Conservation (phyloP, 1,140 invertebrate species). For the Ooceraea biroi region DNA sequence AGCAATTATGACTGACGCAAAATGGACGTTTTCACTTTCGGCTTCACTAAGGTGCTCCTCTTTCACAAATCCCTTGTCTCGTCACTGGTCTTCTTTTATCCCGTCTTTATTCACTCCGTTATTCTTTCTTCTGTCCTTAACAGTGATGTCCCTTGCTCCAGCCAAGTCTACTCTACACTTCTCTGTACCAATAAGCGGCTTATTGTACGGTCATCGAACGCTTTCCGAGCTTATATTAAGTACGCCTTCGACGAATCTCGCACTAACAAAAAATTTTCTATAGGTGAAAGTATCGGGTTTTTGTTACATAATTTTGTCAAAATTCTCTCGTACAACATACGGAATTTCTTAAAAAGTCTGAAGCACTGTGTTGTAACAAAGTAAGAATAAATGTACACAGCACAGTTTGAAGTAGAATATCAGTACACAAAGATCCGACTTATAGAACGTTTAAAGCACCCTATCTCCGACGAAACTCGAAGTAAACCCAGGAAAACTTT, state of each 20-base stretch:
- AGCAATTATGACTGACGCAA: neutral
- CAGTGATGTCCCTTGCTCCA: neutral
- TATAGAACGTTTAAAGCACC: constrained; percentile 26
- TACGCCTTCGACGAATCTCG: neutral
- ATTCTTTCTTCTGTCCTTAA: neutral
- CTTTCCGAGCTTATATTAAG: neutral
- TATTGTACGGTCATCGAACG: neutral
- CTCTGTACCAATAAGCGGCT: neutral
- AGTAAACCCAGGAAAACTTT: constrained; percentile 41
- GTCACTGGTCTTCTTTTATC: neutral
- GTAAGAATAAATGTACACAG: constrained; percentile 15
- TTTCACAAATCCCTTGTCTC: neutral
- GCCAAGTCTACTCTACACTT: neutral
- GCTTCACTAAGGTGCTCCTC: neutral
- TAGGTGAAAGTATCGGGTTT: neutral
- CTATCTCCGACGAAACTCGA: constrained; percentile 12
- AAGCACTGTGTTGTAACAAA: constrained; percentile 1
- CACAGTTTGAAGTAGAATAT: constrained; percentile 26
- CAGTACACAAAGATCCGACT: neutral
- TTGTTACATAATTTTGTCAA: neutral
- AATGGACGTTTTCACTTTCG: neutral
- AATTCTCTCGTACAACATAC: neutral
- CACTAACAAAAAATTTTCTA: neutral
- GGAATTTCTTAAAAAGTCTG: neutral
- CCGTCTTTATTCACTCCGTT: neutral